phyloP scores from a whole-genome alignment of 2,113 vertebrate genomes.

The Callipepla californica region DNA sequence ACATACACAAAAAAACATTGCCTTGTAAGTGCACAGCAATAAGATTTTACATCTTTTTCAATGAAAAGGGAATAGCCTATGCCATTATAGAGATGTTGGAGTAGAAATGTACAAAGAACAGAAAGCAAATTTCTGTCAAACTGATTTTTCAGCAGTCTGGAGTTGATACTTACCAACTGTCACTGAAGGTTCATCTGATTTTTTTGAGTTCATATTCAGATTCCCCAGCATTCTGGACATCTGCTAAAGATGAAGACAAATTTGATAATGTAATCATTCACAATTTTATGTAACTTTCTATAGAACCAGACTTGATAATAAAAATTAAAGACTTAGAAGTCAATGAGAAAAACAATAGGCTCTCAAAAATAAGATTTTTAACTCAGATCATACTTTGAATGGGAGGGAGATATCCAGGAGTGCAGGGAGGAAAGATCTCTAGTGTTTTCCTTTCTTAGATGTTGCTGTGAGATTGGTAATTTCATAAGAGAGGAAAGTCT shows the following conservation, averaged over 20 bases:
- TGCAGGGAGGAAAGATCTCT: background rate
- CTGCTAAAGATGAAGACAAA: background rate
- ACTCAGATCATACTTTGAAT: background rate
- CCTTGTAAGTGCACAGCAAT: background rate
- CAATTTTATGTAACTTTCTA: background rate
- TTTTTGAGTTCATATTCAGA: background rate
- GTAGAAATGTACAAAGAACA: background rate
- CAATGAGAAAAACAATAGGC: accelerated
- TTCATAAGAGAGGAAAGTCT: background rate
- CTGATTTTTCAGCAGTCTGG: background rate
- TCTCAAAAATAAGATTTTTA: background rate
- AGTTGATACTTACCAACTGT: background rate
- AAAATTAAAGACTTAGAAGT: background rate
- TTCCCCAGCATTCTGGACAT: background rate
- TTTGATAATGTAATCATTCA: background rate
- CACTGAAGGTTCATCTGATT: background rate
- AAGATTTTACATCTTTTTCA: background rate
- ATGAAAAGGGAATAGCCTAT: background rate
- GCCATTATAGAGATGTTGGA: background rate
- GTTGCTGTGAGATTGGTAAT: background rate
- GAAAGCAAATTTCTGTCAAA: background rate
- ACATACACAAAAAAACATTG: background rate
- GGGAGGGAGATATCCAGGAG: background rate
- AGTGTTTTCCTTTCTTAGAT: background rate
- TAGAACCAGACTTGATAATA: background rate